A percentile compares a stretch with the other conserved stretches of the same genome.
Conservation (phyloP, 2,797 vertebrate species). For the Myotis daubentonii region DNA sequence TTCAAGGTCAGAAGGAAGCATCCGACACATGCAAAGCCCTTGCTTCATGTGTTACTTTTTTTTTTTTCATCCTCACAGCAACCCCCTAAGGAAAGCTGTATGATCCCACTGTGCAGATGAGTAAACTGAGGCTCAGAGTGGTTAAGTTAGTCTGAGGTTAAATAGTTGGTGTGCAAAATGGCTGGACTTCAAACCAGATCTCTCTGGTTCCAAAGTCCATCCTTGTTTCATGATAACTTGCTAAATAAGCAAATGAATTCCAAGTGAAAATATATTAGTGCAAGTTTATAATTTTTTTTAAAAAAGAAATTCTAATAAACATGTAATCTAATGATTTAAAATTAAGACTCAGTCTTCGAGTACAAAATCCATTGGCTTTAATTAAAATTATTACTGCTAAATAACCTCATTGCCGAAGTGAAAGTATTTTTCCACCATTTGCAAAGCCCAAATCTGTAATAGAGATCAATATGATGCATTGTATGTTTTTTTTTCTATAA, state of each 20-base stretch:
- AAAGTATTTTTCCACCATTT: background rate
- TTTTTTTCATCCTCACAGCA: background rate
- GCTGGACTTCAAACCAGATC: background rate
- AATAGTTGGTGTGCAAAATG: background rate
- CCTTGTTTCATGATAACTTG: background rate
- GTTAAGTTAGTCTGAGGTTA: background rate
- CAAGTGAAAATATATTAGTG: constrained; percentile 20
- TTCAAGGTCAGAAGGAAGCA: background rate
- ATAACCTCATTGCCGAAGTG: background rate
- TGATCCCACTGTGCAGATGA: background rate
- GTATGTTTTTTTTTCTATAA: background rate
- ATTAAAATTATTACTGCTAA: constrained; percentile 38
- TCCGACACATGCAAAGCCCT: background rate
- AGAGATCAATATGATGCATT: background rate
- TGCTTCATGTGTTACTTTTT: background rate
- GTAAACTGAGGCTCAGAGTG: background rate
- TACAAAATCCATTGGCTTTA: constrained; percentile 8
- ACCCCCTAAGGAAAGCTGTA: background rate
- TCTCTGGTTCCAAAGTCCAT: background rate
- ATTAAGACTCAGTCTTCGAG: background rate
- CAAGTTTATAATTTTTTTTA: background rate
- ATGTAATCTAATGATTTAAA: constrained; percentile 26
- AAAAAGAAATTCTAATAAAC: background rate
- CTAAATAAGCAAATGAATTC: constrained; percentile 34
- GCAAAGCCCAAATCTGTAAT: background rate